These are phyloP conservation scores for Lophotriccus pileatus DNA, from an alignment of 2,797 vertebrate species.

Conservation along the genomic window DNA sequence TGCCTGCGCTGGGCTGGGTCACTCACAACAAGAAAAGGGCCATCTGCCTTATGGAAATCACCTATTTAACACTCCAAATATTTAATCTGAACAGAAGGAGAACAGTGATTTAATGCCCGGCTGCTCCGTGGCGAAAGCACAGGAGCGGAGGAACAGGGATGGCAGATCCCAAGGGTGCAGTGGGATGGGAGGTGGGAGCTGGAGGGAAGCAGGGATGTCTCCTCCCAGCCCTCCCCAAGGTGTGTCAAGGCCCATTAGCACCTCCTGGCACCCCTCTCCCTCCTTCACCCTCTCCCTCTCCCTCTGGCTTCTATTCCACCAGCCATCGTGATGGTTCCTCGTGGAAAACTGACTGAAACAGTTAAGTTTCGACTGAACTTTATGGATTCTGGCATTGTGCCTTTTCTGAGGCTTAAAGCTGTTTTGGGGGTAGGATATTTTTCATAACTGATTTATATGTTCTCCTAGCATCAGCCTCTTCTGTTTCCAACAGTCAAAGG, in stretches of 20 bases:
- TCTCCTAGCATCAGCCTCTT: neutral
- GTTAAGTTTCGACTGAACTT: neutral
- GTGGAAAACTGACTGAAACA: rapidly evolving
- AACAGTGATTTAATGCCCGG: neutral
- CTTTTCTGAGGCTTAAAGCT: neutral
- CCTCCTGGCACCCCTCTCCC: neutral
- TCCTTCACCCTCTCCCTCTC: neutral
- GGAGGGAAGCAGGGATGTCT: neutral
- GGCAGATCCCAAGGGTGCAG: neutral
- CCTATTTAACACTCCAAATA: neutral
- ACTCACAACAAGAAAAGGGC: neutral
- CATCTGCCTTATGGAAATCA: conserved; percentile 57
- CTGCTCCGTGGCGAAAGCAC: neutral
- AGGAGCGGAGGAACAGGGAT: neutral
- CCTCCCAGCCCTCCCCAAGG: neutral
- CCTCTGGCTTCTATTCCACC: neutral
- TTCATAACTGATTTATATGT: neutral
- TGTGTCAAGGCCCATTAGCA: neutral
- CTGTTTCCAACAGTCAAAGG: neutral
- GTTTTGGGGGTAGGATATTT: neutral
- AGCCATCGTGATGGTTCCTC: rapidly evolving
- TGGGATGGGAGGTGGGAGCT: neutral
- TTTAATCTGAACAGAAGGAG: neutral
- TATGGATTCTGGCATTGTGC: neutral
- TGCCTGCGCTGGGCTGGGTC: conserved; percentile 12